Evolutionary conservation across 2,797 vertebrate genomes (phyloP).

Genomic region (Paratrypauchen microcephalus): DNA sequence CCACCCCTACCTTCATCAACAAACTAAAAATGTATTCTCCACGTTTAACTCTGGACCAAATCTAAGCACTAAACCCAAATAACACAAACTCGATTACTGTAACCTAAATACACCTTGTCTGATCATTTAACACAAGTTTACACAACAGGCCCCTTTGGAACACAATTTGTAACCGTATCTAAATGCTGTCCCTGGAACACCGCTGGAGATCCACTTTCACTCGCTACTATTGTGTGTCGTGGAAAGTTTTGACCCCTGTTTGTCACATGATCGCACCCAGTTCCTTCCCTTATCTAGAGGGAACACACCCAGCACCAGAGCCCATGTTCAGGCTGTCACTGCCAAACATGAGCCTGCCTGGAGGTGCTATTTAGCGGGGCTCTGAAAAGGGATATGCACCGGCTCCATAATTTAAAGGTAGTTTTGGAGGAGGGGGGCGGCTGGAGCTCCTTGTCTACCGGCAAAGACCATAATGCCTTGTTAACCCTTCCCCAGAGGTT

Average conservation of each 20-base stretch:
- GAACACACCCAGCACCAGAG: slow-evolving; percentile 52
- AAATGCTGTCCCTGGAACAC: neutral
- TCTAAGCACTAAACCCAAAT: no score
- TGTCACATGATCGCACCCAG: slow-evolving; percentile 49
- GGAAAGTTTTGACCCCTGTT: slow-evolving; percentile 45
- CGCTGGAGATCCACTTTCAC: neutral
- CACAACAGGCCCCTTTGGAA: neutral
- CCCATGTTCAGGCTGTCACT: slow-evolving; percentile 45
- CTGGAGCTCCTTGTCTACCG: slow-evolving; percentile 43
- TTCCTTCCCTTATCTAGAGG: slow-evolving; percentile 43
- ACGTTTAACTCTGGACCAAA: neutral
- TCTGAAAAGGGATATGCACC: slow-evolving; percentile 67
- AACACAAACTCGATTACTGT: neutral
- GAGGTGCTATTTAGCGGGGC: slow-evolving; percentile 62
- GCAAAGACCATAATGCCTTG: slow-evolving; percentile 69
- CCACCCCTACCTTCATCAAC: no score
- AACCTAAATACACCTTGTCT: neutral
- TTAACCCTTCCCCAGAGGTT: slow-evolving; percentile 68
- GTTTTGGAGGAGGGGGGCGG: slow-evolving; percentile 46
- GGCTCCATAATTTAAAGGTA: slow-evolving; percentile 66
- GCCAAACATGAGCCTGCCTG: slow-evolving; percentile 55
- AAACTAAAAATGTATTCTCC: neutral
- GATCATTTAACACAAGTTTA: neutral
- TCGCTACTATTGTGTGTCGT: neutral
- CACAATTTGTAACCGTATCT: slow-evolving; percentile 1